Evolutionary conservation across 2,888 invertebrate species (phyloP), one percentile per base, ranked within the genome.

Genomic region (Lepidonotus clava): DNA sequence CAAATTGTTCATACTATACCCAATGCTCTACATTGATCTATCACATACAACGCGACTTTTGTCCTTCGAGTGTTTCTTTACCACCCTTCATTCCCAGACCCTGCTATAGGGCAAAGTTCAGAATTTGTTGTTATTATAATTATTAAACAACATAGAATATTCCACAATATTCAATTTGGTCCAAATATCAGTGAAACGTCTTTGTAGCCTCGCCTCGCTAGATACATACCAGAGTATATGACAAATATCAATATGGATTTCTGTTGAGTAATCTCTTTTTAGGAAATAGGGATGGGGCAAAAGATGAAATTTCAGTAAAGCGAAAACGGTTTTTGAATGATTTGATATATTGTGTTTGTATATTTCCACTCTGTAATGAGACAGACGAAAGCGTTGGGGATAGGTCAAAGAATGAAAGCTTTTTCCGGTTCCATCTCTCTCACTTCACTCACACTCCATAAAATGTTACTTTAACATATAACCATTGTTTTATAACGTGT

Each of bases 231-330:
- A 71, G 34, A 71, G 38, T 71, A 71, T n/a, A n/a, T n/a, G n/a
- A n/a, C n/a, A n/a, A 71, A 36, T 11, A n/a, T 71, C 71, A 71
- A 34, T 38, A 71, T 71, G 71, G 71, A 71, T 71, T 71, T 71
- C 71, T 71, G 71, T 71, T 1, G 36, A 11, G 71, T 38, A 71
- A 36, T 71, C 36, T 71, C 71, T 11, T 8, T 71, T 38, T 18
- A 38, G 11, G 36, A 11, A 71, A 11, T 8, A 71, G 38, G 71
- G n/a, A 5, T 71, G 11, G 34, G 38, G 71, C n/a, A 71, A n/a
- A 71, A 71, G 28, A 24, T 28, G 28, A 66, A 71, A 34, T 71
- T 21, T 71, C 71, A 34, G 34, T n/a, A 1, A 38, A 34, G 38
- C 71, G 21, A 21, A 4, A 71, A 24, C 11, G 14, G 71, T 34